A percentile compares a stretch with the other conserved stretches of the same genome.
phyloP scores from a whole-genome alignment of 1,140 invertebrate genomes.

The Venturia canescens region DNA sequence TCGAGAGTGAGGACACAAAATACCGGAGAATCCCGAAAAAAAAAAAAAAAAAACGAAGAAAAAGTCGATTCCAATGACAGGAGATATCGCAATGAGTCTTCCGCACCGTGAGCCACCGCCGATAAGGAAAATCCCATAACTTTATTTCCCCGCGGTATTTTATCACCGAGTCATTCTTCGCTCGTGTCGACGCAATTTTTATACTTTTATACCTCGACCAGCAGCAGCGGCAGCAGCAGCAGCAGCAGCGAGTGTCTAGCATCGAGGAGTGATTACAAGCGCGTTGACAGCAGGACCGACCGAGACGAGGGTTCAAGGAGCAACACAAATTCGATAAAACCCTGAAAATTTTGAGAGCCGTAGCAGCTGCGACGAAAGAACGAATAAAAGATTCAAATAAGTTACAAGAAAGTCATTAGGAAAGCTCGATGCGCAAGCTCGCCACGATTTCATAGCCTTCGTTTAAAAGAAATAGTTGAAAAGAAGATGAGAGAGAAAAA shows the following conservation, averaged over 20 bases:
- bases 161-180: conserved; percentile 29
- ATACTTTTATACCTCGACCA: conserved; percentile 74
- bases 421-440: conserved; percentile 56
- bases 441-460: conserved; percentile 53
- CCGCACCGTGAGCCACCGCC: not conserved
- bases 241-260: conserved; percentile 58
- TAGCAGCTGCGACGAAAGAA: conserved; percentile 23
- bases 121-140: not conserved
- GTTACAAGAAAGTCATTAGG: too few relatives aligned
- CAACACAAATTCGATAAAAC: conserved; percentile 22
- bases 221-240: too few relatives aligned
- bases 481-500: too few relatives aligned
- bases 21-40: too few relatives aligned
- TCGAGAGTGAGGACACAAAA: too few relatives aligned
- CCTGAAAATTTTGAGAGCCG: not conserved
- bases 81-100: not conserved
- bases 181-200: conserved; percentile 66
- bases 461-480: conserved; percentile 19
- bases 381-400: too few relatives aligned
- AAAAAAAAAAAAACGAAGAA: too few relatives aligned
- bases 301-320: not conserved
- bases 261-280: conserved; percentile 52
- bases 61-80: not conserved
- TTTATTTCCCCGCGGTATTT: conserved; percentile 1
- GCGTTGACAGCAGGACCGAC: not conserved